Evolutionary conservation across 2,888 invertebrate genomes (phyloP).

Genomic region (Plebejus melissa): DNA sequence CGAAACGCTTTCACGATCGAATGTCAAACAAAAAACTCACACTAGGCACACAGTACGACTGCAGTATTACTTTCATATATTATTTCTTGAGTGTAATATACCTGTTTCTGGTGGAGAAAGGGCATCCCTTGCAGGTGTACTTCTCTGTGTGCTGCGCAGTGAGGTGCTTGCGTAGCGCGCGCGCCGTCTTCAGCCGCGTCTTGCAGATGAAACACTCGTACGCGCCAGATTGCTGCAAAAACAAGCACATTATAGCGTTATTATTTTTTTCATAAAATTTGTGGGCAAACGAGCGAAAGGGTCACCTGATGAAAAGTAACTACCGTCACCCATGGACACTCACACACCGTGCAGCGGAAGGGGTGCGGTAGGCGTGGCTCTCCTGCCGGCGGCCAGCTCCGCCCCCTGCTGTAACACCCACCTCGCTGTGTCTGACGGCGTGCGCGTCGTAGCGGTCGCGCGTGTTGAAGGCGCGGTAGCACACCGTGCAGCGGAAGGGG

Average conservation of each 20-base stretch:
- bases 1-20: too few relatives aligned
- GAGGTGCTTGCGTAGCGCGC: constrained; percentile 61
- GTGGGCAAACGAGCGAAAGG: too few relatives aligned
- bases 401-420: constrained; percentile 53
- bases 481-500: constrained; percentile 53
- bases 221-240: constrained; percentile 58
- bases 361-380: constrained; percentile 44
- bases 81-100: constrained; percentile 31
- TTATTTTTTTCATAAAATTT: too few relatives aligned
- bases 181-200: constrained; percentile 56
- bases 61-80: too few relatives aligned
- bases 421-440: constrained; percentile 58
- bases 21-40: too few relatives aligned
- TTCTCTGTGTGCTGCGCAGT: constrained; percentile 67
- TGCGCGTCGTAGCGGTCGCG: constrained; percentile 59
- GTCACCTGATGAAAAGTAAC: too few relatives aligned
- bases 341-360: constrained; percentile 54
- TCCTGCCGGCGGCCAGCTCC: constrained; percentile 57
- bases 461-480: constrained; percentile 58
- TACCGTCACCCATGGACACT: too few relatives aligned
- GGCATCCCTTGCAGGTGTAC: constrained; percentile 64
- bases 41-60: too few relatives aligned
- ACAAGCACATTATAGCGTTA: too few relatives aligned
- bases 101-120: constrained; percentile 64
- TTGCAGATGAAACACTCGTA: constrained; percentile 68